These are phyloP conservation scores for Tineola bisselliella DNA, from an alignment of 2,888 invertebrate species.

Conservation along the genomic window DNA sequence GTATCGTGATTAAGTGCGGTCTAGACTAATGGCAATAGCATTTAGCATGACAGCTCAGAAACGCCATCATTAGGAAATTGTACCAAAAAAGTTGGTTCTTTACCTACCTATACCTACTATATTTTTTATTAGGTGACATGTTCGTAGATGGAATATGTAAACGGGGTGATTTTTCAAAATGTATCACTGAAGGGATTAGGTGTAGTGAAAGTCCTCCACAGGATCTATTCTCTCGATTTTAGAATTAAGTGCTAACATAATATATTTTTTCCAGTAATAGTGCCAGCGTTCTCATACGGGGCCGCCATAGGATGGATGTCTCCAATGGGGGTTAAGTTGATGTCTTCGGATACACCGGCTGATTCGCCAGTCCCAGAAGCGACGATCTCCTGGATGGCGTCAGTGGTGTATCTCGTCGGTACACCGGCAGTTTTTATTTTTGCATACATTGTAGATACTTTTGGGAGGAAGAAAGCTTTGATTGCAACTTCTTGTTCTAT, in stretches of 20 bases:
- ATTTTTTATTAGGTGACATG: too few species aligned
- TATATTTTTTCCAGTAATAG: constrained; percentile 60
- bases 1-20: not conserved
- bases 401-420: constrained; percentile 64
- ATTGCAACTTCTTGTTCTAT: constrained; percentile 50
- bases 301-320: constrained; percentile 67
- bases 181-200: too few species aligned
- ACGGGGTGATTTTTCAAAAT: too few species aligned
- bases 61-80: not conserved
- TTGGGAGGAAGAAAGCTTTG: constrained; percentile 61
- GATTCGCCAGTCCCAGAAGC: constrained; percentile 47
- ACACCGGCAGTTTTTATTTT: constrained; percentile 63
- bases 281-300: constrained; percentile 65
- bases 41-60: not conserved
- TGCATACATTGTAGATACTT: constrained; percentile 60
- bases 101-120: too few species aligned
- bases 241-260: too few species aligned
- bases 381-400: constrained; percentile 67
- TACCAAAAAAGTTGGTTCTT: not conserved
- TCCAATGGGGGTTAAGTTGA: constrained; percentile 61
- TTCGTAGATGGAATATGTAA: too few species aligned
- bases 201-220: too few species aligned
- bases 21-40: not conserved
- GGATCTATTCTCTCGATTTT: too few species aligned
- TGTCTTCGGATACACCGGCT: constrained; percentile 50